A percentile compares a stretch with the other conserved stretches of the same genome.
phyloP scores from a whole-genome alignment of 2,888 invertebrate species.

The Eristalinus sepulchralis region DNA sequence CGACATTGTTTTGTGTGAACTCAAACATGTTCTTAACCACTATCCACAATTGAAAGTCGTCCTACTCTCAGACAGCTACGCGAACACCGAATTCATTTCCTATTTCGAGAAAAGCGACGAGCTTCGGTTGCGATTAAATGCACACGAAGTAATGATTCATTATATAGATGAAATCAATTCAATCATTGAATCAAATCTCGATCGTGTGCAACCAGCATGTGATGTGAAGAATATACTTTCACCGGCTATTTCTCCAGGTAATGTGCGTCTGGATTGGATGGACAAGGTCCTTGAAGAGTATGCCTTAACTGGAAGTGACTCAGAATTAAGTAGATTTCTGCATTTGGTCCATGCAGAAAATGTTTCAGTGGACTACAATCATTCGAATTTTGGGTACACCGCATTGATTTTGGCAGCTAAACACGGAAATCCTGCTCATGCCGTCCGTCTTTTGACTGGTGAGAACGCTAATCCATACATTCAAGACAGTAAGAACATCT shows the following conservation, averaged over 20 bases:
- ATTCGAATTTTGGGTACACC: slow-evolving; percentile 85
- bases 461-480: slow-evolving; percentile 82
- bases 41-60: slow-evolving; percentile 89
- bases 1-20: slow-evolving; percentile 92
- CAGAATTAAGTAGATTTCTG: slow-evolving; percentile 87
- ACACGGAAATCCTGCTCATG: slow-evolving; percentile 85
- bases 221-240: slow-evolving; percentile 37
- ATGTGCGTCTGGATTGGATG: slow-evolving; percentile 26
- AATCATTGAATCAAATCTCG: slow-evolving; percentile 36
- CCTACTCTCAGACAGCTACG: slow-evolving; percentile 89
- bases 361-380: slow-evolving; percentile 87
- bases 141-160: slow-evolving; percentile 34
- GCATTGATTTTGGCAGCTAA: slow-evolving; percentile 90
- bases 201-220: slow-evolving; percentile 1
- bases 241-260: neutral
- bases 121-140: slow-evolving; percentile 30
- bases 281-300: slow-evolving; percentile 79
- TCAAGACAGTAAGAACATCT: slow-evolving; percentile 66
- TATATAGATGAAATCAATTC: slow-evolving; percentile 70
- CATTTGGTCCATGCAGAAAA: slow-evolving; percentile 89
- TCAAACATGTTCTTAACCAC: slow-evolving; percentile 87
- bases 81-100: slow-evolving; percentile 69
- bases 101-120: slow-evolving; percentile 73
- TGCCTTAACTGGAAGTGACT: slow-evolving; percentile 82
- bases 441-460: slow-evolving; percentile 85